These are phyloP conservation scores for Trissonchulus sp. DNA, from an alignment of 2,888 invertebrate species.

Conservation along the genomic window DNA sequence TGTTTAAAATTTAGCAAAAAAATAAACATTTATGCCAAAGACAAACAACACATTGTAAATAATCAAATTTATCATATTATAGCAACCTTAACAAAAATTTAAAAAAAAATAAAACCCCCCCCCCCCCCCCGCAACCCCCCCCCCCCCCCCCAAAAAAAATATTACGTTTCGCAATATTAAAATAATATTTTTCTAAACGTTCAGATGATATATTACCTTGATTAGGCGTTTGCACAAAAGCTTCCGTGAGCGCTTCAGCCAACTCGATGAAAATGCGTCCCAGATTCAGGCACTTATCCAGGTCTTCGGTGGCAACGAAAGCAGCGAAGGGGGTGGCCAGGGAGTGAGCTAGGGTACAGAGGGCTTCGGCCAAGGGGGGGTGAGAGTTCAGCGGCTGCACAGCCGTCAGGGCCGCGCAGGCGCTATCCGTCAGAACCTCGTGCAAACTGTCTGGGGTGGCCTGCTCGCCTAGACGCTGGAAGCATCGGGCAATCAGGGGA, in stretches of 20 bases:
- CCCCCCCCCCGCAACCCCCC: too few species aligned
- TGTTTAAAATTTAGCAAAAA: too few species aligned
- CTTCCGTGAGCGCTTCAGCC: conserved; percentile 79
- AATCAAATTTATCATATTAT: too few species aligned
- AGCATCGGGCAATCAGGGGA: conserved; percentile 52
- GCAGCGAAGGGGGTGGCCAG: conserved; percentile 79
- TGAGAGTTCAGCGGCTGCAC: conserved; percentile 38
- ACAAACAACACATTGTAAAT: too few species aligned
- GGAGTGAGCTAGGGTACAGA: conserved; percentile 72
- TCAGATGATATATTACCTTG: too few species aligned
- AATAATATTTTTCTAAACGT: too few species aligned
- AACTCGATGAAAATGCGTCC: conserved; percentile 89
- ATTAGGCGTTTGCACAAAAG: conserved; percentile 61
- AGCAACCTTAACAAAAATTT: too few species aligned
- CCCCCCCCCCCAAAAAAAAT: too few species aligned
- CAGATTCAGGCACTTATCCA: conserved; percentile 81
- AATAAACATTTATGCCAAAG: too few species aligned
- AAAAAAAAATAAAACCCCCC: too few species aligned
- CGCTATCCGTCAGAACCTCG: conserved; percentile 80
- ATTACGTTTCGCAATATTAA: too few species aligned
- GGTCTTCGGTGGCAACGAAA: conserved; percentile 84
- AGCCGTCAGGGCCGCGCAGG: conserved; percentile 75
- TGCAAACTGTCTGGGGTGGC: conserved; percentile 61
- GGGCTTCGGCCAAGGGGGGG: conserved; percentile 63
- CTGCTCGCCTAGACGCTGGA: conserved; percentile 52